Percentiles rank a stretch among this genome's conserved stretches.
Evolutionary conservation across 2,113 vertebrate species (phyloP).

Genomic region (Felis chaus): DNA sequence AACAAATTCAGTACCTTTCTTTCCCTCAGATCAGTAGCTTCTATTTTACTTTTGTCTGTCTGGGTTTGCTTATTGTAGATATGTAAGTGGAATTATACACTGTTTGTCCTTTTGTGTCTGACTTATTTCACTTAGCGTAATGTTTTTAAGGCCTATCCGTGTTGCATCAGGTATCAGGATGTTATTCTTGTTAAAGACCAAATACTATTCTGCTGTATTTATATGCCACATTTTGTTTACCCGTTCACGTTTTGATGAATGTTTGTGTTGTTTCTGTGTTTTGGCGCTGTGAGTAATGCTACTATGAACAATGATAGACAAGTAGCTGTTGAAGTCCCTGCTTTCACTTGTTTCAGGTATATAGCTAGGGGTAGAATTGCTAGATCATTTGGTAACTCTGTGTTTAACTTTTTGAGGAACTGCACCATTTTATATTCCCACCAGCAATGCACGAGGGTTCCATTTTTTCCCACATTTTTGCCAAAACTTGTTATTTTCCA

Average conservation of each 20-base stretch:
- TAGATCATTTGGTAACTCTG: not conserved
- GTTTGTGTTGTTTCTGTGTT: not conserved
- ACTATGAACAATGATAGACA: not conserved
- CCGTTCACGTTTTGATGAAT: not conserved
- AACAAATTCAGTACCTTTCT: not conserved
- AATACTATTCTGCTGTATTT: not conserved
- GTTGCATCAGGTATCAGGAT: not conserved
- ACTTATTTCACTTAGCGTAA: not conserved
- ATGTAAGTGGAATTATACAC: not conserved
- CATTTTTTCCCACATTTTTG: not conserved
- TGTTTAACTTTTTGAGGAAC: not conserved
- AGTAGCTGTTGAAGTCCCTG: not conserved
- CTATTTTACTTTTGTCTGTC: not conserved
- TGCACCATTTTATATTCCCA: not conserved
- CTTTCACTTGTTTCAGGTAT: not conserved
- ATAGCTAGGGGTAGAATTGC: not conserved
- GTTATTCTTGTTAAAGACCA: not conserved
- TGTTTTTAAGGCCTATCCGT: not conserved
- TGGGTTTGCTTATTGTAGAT: not conserved
- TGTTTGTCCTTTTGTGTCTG: not conserved
- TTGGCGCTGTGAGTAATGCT: not conserved
- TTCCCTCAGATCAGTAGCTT: not conserved
- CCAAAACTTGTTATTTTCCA: not conserved
- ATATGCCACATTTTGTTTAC: not conserved
- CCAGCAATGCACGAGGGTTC: not conserved